Evolutionary conservation across 2,797 vertebrate species (phyloP).

Genomic region (Gorsachius magnificus): DNA sequence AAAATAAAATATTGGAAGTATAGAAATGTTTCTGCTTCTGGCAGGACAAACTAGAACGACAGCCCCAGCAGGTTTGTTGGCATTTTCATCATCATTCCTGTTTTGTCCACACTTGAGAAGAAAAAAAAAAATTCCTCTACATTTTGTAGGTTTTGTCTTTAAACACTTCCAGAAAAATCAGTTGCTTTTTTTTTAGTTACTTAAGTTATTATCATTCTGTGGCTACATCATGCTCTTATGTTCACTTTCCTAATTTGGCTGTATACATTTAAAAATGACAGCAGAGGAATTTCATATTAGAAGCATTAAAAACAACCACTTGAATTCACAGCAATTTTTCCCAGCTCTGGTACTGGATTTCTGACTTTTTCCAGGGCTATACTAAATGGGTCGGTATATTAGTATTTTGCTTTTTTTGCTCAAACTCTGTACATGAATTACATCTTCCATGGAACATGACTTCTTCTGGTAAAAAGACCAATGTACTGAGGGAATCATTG

Average conservation of each 20-base stretch:
- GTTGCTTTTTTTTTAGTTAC: background rate
- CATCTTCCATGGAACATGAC: background rate
- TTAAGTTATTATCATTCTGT: background rate
- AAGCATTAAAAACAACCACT: background rate
- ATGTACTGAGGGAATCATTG: background rate
- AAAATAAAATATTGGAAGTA: background rate
- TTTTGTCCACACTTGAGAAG: background rate
- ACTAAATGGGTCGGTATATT: background rate
- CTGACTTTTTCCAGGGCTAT: background rate
- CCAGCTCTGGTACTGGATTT: background rate
- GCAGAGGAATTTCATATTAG: background rate
- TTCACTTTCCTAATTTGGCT: background rate
- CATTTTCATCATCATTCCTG: background rate
- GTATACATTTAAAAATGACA: background rate
- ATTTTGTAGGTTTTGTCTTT: background rate
- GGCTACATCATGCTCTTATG: background rate
- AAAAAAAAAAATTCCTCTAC: background rate
- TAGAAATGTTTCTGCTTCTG: background rate
- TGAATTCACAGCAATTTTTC: background rate
- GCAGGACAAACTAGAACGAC: background rate
- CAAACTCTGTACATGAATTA: background rate
- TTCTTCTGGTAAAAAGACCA: background rate
- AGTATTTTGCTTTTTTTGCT: background rate
- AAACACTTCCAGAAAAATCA: background rate
- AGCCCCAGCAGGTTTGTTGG: background rate